Percentiles rank a stretch among this genome's conserved stretches.
Conservation (phyloP, 92 coral and sea anemone species). For the Actinernus sp. region DNA sequence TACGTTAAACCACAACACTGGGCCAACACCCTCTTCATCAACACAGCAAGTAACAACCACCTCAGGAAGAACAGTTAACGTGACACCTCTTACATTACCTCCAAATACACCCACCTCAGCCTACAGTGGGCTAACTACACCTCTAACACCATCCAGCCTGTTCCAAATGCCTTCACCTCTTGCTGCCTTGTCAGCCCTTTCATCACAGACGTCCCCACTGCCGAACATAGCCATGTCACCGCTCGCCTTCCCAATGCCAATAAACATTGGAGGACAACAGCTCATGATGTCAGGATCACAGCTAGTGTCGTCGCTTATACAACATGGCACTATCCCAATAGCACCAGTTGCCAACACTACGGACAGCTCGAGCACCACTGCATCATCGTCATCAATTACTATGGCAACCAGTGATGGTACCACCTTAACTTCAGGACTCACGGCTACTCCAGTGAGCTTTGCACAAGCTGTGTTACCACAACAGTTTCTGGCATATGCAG, state of each 20-base stretch:
- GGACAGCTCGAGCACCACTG: conserved; percentile 33
- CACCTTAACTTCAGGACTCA: neutral
- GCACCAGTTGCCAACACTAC: conserved; percentile 72
- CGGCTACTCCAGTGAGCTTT: neutral
- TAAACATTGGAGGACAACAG: conserved; percentile 74
- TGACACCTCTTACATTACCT: conserved; percentile 95
- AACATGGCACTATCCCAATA: conserved; percentile 61
- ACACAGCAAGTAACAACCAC: conserved; percentile 80
- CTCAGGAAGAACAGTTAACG: conserved; percentile 67
- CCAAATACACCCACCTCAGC: conserved; percentile 72
- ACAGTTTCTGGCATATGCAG: conserved; percentile 53
- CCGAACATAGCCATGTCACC: conserved; percentile 93
- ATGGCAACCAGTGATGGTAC: conserved; percentile 36
- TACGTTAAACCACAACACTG: conserved; percentile 84
- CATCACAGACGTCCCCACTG: conserved; percentile 94
- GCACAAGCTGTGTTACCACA: conserved; percentile 61
- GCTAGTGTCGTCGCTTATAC: conserved; percentile 75
- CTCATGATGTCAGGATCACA: conserved; percentile 79
- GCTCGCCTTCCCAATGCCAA: conserved; percentile 85
- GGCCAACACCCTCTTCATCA: conserved; percentile 82
- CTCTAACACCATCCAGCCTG: conserved; percentile 91
- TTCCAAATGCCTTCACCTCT: conserved; percentile 94
- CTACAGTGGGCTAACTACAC: conserved; percentile 78
- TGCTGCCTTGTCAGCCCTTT: conserved; percentile 93
- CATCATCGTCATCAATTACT: conserved; percentile 35